Conservation (phyloP, 2,888 invertebrate genomes). For the Leptopilina myrica region DNA sequence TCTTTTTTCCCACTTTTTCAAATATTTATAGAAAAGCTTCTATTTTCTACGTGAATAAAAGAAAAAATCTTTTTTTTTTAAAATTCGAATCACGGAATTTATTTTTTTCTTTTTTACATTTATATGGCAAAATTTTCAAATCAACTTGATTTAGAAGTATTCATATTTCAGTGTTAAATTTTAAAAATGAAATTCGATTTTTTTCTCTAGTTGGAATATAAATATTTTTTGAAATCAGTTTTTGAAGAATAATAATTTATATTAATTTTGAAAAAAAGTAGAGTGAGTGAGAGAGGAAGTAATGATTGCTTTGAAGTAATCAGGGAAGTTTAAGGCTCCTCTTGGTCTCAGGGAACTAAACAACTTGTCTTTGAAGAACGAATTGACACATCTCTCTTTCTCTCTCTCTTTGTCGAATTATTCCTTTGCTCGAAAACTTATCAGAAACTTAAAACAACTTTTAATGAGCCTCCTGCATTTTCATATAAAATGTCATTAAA, state of each 20-base stretch:
- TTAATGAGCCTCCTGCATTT: not conserved
- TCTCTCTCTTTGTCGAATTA: not conserved
- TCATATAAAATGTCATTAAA: not conserved
- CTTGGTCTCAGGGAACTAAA: not conserved
- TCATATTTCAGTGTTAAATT: too few relatives aligned
- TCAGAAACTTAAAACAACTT: not conserved
- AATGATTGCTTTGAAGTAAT: slow-evolving; percentile 7
- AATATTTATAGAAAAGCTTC: too few relatives aligned
- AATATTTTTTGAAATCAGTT: not conserved
- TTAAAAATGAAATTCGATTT: not conserved
- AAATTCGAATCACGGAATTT: too few relatives aligned
- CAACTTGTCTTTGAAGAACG: not conserved
- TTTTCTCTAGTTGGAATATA: not conserved
- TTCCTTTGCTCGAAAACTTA: slow-evolving; percentile 21
- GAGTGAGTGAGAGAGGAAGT: not conserved
- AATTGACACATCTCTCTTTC: not conserved
- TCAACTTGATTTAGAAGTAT: too few relatives aligned
- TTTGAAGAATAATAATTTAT: not conserved
- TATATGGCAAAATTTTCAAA: too few relatives aligned
- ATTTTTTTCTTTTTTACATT: too few relatives aligned
- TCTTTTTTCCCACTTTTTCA: not conserved
- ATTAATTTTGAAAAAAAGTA: too few relatives aligned
- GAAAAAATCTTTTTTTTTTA: too few relatives aligned
- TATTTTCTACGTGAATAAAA: too few relatives aligned
- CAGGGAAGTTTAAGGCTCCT: not conserved